These are phyloP conservation scores for Eospalax fontanierii DNA, from an alignment of 2,797 vertebrate genomes.

Conservation along the genomic window DNA sequence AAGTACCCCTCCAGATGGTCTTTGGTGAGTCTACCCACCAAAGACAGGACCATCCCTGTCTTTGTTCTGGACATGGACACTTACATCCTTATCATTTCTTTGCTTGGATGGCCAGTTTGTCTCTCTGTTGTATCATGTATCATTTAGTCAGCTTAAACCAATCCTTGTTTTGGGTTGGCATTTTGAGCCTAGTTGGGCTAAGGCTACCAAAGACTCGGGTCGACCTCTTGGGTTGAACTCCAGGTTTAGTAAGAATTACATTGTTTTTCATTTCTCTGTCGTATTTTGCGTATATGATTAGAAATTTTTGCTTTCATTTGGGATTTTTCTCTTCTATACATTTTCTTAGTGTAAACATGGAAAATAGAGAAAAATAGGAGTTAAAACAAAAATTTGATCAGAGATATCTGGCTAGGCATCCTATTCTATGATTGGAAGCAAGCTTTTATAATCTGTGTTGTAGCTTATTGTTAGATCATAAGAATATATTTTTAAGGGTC, in stretches of 20 bases:
- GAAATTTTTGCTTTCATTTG: conserved; percentile 28
- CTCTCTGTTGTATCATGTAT: neutral
- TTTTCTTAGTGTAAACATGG: conserved; percentile 30
- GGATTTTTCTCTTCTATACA: neutral
- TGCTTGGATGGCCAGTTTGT: neutral
- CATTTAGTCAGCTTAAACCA: neutral
- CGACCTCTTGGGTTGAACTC: neutral
- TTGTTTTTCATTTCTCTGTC: conserved; percentile 18
- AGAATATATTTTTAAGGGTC: conserved; percentile 32
- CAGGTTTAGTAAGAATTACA: neutral
- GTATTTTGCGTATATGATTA: neutral
- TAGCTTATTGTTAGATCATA: conserved; percentile 33
- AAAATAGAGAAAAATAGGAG: conserved; percentile 35
- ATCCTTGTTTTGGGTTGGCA: neutral
- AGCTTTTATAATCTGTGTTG: neutral
- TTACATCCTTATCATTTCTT: neutral
- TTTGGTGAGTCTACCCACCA: neutral
- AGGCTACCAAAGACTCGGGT: neutral
- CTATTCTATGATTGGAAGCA: neutral
- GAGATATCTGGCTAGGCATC: neutral
- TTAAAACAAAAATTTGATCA: conserved; percentile 3
- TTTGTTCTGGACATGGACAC: neutral
- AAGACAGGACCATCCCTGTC: neutral
- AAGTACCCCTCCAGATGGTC: neutral
- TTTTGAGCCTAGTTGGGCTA: neutral